Evolutionary conservation across 1,140 invertebrate genomes (phyloP), one percentile per base, ranked within the genome.

Genomic region (Achatina immaculata): DNA sequence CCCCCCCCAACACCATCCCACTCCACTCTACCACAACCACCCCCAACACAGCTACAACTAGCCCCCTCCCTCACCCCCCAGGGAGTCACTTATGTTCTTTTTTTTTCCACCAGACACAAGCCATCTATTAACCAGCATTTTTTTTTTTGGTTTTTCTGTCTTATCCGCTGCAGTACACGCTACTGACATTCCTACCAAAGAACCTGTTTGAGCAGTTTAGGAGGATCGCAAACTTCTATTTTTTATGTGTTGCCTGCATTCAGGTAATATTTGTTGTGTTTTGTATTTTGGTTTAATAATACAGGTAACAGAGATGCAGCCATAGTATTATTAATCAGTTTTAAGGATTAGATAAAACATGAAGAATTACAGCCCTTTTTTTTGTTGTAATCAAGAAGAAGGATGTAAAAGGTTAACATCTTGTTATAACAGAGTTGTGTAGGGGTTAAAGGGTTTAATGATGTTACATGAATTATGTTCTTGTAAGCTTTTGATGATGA

Each of bases 161-260:
- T 62, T 79, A 58, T 88, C 83, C 71, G 79, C 90, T 92, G 45
- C 89, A 94, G 93, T 97, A 97, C 87, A 95, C 95, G 21, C 21
- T 95, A 76, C 94, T 95, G 90, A 95, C 94, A 89, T 97, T 97
- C 87, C 82, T 96, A 66, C 95, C 95, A 51, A 95, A 95, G 90
- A 97, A 96, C 92, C 88, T 97, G 43, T 94, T 94, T 85, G 95
- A 96, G 87, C 96, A 97, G 90, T 96, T 97, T 89, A 92, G 95
- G 1, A 92, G 96, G 80, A 92, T 96, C 42, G 95, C 95, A 36
- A 97, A 96, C 91, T 95, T 96, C 85, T 97, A 96, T 88, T 97
- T 97, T 86, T 92, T 96, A 0, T 91, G 94, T 68, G 84, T 89
- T 40, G 87, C 86, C 43, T 80, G 88, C 31, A 80, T 87, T 43